Conservation (phyloP, 2,113 vertebrate species). For the Australoheros scitulus region DNA sequence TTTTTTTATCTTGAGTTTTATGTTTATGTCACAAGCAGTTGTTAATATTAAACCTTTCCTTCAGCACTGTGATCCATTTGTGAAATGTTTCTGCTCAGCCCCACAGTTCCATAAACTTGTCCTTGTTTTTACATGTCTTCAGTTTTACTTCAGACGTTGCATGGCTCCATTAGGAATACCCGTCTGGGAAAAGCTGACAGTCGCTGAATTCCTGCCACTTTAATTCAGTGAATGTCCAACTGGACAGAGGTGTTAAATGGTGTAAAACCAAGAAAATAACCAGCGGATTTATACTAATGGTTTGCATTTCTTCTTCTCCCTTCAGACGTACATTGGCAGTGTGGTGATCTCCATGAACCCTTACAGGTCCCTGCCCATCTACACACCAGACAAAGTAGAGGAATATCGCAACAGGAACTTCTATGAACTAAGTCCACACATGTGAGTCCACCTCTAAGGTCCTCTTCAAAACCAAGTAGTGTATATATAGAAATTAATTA, state of each 20-base stretch:
- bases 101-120: conserved; percentile 51
- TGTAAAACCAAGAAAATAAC: neutral
- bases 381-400: conserved; percentile 95
- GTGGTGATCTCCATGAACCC: conserved; percentile 99
- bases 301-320: neutral
- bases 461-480: neutral
- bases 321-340: conserved; percentile 96
- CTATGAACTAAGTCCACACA: conserved; percentile 98
- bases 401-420: conserved; percentile 99
- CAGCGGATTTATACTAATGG: neutral
- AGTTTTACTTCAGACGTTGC: conserved; percentile 45
- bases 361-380: conserved; percentile 92
- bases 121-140: conserved; percentile 28
- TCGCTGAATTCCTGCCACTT: conserved; percentile 29
- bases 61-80: conserved; percentile 5
- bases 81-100: conserved; percentile 11
- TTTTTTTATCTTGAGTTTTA: neutral
- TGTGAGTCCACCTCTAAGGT: conserved; percentile 84
- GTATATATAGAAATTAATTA: neutral
- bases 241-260: neutral
- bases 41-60: neutral
- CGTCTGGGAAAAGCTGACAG: conserved; percentile 46
- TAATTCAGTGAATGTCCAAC: neutral
- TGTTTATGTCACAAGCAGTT: neutral
- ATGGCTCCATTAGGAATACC: conserved; percentile 56